Percentiles rank a stretch among this genome's conserved stretches.
phyloP scores from a whole-genome alignment of 1,140 invertebrate genomes.

The Sitophilus oryzae region DNA sequence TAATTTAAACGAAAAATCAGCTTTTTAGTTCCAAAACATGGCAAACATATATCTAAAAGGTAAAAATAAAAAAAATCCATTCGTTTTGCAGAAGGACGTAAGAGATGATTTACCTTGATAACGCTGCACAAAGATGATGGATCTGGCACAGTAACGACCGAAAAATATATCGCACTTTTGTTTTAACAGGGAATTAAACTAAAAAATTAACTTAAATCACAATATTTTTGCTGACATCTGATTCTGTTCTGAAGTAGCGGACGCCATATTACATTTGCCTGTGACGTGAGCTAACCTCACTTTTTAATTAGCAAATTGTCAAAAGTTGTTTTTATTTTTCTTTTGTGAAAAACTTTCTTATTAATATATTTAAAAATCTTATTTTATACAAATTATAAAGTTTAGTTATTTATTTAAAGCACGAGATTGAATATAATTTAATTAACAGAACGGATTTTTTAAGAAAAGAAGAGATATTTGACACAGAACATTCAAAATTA shows the following conservation, averaged over 20 bases:
- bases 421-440: too few species aligned
- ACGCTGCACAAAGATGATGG: background rate
- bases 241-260: slow-evolving; percentile 19
- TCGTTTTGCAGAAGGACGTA: background rate
- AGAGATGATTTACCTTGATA: background rate
- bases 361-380: too few species aligned
- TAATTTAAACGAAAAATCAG: background rate
- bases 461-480: too few species aligned
- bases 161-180: background rate
- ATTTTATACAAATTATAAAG: too few species aligned
- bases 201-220: slow-evolving; percentile 5
- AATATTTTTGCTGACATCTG: slow-evolving; percentile 16
- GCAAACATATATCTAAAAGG: background rate
- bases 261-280: slow-evolving; percentile 23
- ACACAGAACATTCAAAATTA: too few species aligned
- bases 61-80: background rate
- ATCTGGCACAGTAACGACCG: background rate
- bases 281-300: background rate
- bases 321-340: too few species aligned
- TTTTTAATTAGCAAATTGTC: too few species aligned
- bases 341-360: too few species aligned
- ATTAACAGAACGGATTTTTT: too few species aligned
- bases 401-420: too few species aligned
- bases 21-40: background rate
- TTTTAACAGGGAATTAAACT: background rate